Evolutionary conservation across 1,140 invertebrate species (phyloP).

Genomic region (Bombus vancouverensis): DNA sequence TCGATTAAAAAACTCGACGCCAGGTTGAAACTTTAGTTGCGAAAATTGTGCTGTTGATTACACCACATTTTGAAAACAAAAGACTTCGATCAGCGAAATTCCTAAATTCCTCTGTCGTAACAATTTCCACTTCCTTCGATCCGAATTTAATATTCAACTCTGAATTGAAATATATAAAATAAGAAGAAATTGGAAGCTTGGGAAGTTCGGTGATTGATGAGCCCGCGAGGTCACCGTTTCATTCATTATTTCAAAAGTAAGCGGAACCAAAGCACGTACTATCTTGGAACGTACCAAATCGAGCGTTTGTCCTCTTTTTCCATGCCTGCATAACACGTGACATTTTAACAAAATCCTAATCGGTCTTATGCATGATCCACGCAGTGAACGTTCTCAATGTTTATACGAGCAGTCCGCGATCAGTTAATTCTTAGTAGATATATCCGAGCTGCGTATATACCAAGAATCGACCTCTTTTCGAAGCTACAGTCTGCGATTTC

Average conservation of each 20-base stretch:
- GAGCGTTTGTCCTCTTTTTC: neutral
- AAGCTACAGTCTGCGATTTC: neutral
- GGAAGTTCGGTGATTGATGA: neutral
- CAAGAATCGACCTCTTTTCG: neutral
- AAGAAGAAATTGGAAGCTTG: neutral
- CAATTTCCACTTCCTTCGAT: too few species aligned
- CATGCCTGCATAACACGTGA: neutral
- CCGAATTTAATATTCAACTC: neutral
- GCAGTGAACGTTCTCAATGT: neutral
- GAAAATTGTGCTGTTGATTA: neutral
- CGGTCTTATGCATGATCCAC: neutral
- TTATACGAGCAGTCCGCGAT: neutral
- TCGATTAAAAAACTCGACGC: neutral
- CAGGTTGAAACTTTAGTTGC: neutral
- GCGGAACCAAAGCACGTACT: neutral
- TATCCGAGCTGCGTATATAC: neutral
- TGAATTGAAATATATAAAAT: neutral
- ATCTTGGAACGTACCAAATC: too few species aligned
- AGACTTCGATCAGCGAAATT: too few species aligned
- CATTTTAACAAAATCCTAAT: neutral
- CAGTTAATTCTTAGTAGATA: neutral
- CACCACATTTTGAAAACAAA: neutral
- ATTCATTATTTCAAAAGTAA: neutral
- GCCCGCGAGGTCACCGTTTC: neutral
- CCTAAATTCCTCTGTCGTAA: neutral